Evolutionary conservation across 2,113 vertebrate species (phyloP), one percentile per base, ranked within the genome.

Genomic region (Zonotrichia leucophrys): DNA sequence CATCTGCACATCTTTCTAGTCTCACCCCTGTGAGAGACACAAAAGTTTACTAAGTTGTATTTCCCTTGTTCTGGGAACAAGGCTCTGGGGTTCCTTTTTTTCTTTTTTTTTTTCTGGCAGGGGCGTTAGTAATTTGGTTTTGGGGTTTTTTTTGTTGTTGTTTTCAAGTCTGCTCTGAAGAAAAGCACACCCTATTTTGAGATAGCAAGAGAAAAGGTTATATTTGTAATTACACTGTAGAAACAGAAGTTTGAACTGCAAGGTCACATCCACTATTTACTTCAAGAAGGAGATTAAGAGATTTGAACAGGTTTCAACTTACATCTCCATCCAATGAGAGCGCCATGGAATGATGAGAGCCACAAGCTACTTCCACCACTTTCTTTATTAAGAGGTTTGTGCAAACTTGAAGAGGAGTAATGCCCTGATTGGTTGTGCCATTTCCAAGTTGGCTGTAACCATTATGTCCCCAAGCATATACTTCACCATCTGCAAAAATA

Each of bases 381-480:
- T 98, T 99, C 97, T 99, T 99, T 94, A 98, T 97, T 93, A 98
- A 96, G 80, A 99, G 98, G 94, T 98, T 99, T 93, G 98, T 98
- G 23, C 98, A 99, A 93, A 99, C 98, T n/a, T 99, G 98, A 89
- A 99, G 94, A 21, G 99, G 99, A 81, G 98, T 97, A 31, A 99
- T 97, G 64, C 98, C 99, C 93, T 99, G 99, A 96, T 98, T 99
- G 68, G 99, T 99, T 18, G 98, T 99, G 81, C 99, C 99, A 56
- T 99, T 99, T 42, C 99, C 99, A 89, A 99, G 98, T 19, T 99
- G 99, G 98, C 99, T 99, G 94, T 99, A 99, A 82, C 99, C 99
- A 50, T 99, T 99, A 87, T 99, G 99, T 33, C 99, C 99, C 99
- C 99, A 99, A 42, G 99, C 98, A 78, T 98, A 99, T 15, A 99